These are phyloP conservation scores for Myathropa florea DNA, from an alignment of 2,888 invertebrate species.

Conservation along the genomic window DNA sequence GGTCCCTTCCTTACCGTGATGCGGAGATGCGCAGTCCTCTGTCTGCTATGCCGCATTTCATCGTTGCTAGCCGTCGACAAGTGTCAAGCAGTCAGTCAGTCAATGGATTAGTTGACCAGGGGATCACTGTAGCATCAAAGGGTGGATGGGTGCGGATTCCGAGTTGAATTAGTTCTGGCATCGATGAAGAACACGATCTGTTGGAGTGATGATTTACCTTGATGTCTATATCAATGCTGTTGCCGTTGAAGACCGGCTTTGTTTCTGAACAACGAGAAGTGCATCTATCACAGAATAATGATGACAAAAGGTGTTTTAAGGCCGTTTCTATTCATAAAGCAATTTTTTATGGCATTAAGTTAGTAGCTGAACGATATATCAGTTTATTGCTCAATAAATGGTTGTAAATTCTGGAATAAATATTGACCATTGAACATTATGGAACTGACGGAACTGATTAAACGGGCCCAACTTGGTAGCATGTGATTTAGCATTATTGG, in stretches of 20 bases:
- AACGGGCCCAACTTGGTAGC: neutral
- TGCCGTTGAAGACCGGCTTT: constrained; percentile 18
- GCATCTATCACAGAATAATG: constrained; percentile 40
- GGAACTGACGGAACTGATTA: neutral
- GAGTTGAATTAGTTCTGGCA: constrained; percentile 56
- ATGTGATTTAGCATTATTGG: neutral
- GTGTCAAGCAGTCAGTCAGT: constrained; percentile 68
- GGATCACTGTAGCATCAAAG: constrained; percentile 42
- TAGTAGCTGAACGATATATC: neutral
- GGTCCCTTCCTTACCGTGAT: constrained; percentile 44
- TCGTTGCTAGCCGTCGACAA: constrained; percentile 43
- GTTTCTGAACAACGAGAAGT: neutral
- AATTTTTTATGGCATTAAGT: neutral
- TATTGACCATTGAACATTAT: neutral
- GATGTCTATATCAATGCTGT: constrained; percentile 48
- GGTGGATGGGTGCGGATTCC: constrained; percentile 28
- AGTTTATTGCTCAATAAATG: neutral
- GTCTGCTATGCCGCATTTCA: neutral
- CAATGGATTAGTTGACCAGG: constrained; percentile 55
- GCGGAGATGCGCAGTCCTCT: constrained; percentile 4
- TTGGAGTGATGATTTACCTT: constrained; percentile 63
- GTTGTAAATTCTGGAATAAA: neutral
- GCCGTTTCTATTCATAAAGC: constrained; percentile 18
- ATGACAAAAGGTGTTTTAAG: constrained; percentile 21
- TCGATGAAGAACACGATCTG: constrained; percentile 41